Conservation (phyloP, 37 sponge, comb jelly and placozoan genomes). For the Mnemiopsis leidyi region DNA sequence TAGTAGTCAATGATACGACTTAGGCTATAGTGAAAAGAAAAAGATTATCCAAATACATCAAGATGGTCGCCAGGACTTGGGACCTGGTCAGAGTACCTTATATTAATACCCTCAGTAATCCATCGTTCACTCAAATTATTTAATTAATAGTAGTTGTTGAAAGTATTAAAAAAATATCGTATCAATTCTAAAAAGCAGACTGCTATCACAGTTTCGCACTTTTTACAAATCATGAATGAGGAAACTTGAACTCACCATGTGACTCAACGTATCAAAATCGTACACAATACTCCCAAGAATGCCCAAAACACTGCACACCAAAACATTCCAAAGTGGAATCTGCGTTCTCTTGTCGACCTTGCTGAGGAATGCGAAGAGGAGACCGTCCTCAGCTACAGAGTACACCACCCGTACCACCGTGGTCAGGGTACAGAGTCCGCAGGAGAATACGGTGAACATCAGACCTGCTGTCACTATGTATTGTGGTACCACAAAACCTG, state of each 20-base stretch:
- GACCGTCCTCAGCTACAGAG: constrained; percentile 42
- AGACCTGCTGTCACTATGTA: constrained; percentile 29
- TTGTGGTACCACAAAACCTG: not conserved
- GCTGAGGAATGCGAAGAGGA: not conserved
- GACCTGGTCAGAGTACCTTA: too few species aligned
- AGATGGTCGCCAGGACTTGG: too few species aligned
- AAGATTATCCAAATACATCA: too few species aligned
- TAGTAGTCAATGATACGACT: too few species aligned
- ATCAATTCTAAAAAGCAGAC: too few species aligned
- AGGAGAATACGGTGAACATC: constrained; percentile 48
- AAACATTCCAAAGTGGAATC: not conserved
- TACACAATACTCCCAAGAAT: not conserved
- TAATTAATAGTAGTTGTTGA: too few species aligned
- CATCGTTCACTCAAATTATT: too few species aligned
- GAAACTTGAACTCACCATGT: constrained; percentile 17
- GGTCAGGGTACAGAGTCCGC: constrained; percentile 40
- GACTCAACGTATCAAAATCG: constrained; percentile 38
- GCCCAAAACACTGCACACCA: not conserved
- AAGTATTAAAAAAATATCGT: too few species aligned
- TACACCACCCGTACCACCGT: constrained; percentile 14
- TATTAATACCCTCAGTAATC: too few species aligned
- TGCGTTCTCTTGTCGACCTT: not conserved
- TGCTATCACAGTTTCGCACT: too few species aligned
- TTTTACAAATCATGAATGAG: too few species aligned
- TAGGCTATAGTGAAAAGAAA: too few species aligned